phyloP scores from a whole-genome alignment of 35 echinoderm and acorn worm genomes.

The Ptychodera flava region DNA sequence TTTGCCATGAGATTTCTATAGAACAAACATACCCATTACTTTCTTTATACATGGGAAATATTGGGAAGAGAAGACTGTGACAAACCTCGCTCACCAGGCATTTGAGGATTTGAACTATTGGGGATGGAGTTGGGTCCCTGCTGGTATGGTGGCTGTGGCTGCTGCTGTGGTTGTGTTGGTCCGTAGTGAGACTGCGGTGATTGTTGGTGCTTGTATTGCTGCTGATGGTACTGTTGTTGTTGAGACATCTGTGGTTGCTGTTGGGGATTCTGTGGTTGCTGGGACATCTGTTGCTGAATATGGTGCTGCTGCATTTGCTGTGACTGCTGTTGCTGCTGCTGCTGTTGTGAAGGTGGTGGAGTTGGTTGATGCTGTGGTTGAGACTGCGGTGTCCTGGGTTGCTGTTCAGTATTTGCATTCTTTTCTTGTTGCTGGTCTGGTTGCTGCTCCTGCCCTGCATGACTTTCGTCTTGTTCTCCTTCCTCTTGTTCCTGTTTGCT shows the following conservation, averaged over 20 bases:
- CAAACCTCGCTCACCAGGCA: background rate
- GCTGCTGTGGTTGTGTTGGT: background rate
- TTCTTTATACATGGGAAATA: too few species aligned
- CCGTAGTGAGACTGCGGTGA: background rate
- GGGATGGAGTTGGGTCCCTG: background rate
- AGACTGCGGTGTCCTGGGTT: background rate
- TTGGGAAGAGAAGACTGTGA: too few species aligned
- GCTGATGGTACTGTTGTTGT: background rate
- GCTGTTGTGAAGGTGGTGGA: background rate
- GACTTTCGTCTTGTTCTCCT: background rate
- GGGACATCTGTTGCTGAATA: background rate
- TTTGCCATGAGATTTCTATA: too few species aligned
- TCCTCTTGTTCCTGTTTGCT: background rate
- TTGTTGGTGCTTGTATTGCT: background rate
- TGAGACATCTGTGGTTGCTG: background rate
- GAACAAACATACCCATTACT: too few species aligned
- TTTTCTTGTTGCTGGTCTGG: background rate
- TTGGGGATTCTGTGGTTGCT: background rate
- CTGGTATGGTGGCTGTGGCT: background rate
- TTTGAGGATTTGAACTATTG: background rate
- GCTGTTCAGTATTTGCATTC: background rate
- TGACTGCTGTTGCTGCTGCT: constrained; percentile 5
- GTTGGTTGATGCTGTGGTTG: background rate
- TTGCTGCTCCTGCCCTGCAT: background rate
- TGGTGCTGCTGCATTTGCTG: background rate